Evolutionary conservation across 2,797 vertebrate species (phyloP).

Genomic region (Rhincodon typus): DNA sequence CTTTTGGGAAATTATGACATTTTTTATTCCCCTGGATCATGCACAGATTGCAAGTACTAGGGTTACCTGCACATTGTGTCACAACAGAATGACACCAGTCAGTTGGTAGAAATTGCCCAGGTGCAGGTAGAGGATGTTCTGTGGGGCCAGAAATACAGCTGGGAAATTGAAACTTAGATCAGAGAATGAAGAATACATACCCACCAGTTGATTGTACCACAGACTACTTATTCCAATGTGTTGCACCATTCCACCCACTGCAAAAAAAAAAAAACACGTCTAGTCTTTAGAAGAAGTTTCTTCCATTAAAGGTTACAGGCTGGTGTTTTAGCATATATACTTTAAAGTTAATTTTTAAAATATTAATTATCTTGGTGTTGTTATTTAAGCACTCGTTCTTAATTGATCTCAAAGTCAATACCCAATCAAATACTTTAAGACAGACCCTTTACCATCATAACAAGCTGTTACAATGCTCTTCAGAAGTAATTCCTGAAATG

Average conservation of each 20-base stretch:
- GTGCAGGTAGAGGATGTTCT: not conserved
- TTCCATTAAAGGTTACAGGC: not conserved
- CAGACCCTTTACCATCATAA: not conserved
- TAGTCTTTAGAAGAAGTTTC: not conserved
- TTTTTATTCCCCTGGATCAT: not conserved
- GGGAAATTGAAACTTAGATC: not conserved
- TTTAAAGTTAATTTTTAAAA: not conserved
- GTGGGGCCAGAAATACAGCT: not conserved
- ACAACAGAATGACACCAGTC: not conserved
- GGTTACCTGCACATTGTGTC: not conserved
- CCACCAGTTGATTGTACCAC: not conserved
- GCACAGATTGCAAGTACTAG: not conserved
- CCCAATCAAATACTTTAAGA: not conserved
- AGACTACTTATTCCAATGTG: not conserved
- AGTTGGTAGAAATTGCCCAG: not conserved
- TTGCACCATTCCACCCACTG: not conserved
- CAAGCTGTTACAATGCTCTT: not conserved
- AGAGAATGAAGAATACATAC: not conserved
- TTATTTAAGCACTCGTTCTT: not conserved
- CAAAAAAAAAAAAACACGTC: not conserved
- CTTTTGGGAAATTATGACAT: not conserved
- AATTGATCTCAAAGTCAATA: not conserved
- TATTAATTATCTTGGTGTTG: no score
- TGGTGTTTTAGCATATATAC: not conserved
- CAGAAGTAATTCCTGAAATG: not conserved